Conservation (phyloP, 1,140 invertebrate species). For the Diploscapter pachys region DNA sequence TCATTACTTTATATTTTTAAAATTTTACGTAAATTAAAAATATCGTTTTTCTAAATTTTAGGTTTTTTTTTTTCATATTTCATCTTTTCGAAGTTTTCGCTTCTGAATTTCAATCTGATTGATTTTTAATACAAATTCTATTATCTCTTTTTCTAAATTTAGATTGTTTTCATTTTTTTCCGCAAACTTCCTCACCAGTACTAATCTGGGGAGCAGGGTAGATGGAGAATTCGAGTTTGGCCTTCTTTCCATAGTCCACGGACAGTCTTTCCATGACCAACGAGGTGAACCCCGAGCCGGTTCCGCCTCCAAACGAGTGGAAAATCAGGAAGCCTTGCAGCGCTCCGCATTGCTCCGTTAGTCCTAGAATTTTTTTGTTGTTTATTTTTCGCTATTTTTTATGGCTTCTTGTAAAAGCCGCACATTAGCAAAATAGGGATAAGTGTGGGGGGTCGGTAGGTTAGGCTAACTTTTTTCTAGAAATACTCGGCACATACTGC, state of each 20-base stretch:
- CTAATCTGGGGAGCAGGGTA: constrained; percentile 82
- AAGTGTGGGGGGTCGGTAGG: too few species aligned
- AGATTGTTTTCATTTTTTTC: too few species aligned
- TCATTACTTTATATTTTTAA: constrained; percentile 54
- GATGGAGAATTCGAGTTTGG: constrained; percentile 81
- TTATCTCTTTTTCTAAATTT: too few species aligned
- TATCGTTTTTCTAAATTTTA: too few species aligned
- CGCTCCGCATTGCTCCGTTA: constrained; percentile 61
- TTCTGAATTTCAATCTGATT: too few species aligned
- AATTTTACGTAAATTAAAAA: constrained; percentile 54
- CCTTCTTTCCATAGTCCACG: constrained; percentile 83
- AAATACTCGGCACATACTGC: too few species aligned
- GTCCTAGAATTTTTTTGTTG: constrained; percentile 29
- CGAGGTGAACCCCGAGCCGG: constrained; percentile 81
- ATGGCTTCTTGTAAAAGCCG: too few species aligned
- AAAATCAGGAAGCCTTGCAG: constrained; percentile 83
- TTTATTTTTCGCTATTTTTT: too few species aligned
- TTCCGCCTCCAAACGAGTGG: constrained; percentile 85
- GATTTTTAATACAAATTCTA: constrained; percentile 27
- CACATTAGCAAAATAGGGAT: too few species aligned
- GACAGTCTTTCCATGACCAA: constrained; percentile 82
- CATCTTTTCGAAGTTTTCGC: constrained; percentile 52
- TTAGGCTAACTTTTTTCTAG: too few species aligned
- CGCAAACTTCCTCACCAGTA: constrained; percentile 33
- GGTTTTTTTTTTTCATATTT: constrained; percentile 4